Evolutionary conservation across 2,888 invertebrate species (phyloP), one percentile per base, ranked within the genome.

Genomic region (Thereva unica): DNA sequence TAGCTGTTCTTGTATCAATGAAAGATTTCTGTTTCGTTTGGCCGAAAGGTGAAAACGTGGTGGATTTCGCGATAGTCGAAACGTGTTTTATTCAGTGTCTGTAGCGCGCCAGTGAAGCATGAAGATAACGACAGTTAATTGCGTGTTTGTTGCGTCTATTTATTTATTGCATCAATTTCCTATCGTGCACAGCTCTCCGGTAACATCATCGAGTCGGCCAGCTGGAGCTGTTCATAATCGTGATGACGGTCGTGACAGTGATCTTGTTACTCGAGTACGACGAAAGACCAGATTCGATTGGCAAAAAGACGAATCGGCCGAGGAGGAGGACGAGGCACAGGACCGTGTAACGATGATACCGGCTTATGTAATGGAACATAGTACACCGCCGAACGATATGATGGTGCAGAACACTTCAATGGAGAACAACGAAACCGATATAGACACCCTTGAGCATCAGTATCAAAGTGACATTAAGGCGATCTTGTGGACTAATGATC

Each of bases 211-310:
- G 23, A 23, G 23, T 23, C 23, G 23, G 23, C 23, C 23, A 42
- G 41, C 42, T 41, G 42, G 42, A 41, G 6, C 35, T 35, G 47
- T 23, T 9, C 12, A 40, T 8, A 12, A 41, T 7, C 9, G 23
- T 44, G 34, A 40, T 37, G 4, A 40, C 38, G 44, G 53, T 64
- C 64, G 52, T 53, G 59, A n/a, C 12, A 47, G 10, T 66, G 57
- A 49, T 56, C 23, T 50, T 57, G 44, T 45, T 23, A 47, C 34
- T 23, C 55, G 63, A 9, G 5, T 34, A n/a, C 37, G 10, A 35
- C n/a, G 56, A 49, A 50, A 50, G 23, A 35, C 37, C 4, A 55
- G 50, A 9, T 68, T 68, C 38, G 70, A 70, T 67, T 68, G 68
- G 68, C 68, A 67, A 53, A 56, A 56, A 55, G 66, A 54, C 44